Evolutionary conservation across 2,888 invertebrate genomes (phyloP).

Genomic region (Eueremaeus valkanovi): DNA sequence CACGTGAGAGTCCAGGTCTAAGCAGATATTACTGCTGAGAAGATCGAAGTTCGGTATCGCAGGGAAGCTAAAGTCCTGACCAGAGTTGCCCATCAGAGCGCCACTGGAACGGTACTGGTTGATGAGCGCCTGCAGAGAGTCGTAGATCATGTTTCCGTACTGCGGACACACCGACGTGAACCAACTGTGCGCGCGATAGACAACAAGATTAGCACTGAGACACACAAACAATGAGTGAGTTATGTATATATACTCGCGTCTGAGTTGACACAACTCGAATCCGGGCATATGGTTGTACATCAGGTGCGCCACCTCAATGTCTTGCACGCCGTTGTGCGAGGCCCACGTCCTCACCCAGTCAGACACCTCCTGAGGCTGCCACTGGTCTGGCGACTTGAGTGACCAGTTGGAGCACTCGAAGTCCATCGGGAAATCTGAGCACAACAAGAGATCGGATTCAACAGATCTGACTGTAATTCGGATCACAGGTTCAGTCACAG

Average conservation of each 20-base stretch:
- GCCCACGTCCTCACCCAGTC: slow-evolving; percentile 47
- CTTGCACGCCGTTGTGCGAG: slow-evolving; percentile 43
- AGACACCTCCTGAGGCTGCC: slow-evolving; percentile 46
- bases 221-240: no score
- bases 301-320: slow-evolving; percentile 45
- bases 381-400: slow-evolving; percentile 45
- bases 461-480: no score
- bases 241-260: slow-evolving; percentile 44
- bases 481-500: no score
- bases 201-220: no score
- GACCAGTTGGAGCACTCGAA: slow-evolving; percentile 40
- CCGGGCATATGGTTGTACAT: slow-evolving; percentile 45
- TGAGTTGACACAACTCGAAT: slow-evolving; percentile 45
- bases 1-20: slow-evolving; percentile 42
- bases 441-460: no score
- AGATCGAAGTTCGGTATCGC: slow-evolving; percentile 39
- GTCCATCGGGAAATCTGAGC: neutral
- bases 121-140: slow-evolving; percentile 44
- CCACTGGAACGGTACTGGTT: slow-evolving; percentile 43
- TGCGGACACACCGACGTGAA: slow-evolving; percentile 45
- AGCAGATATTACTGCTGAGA: slow-evolving; percentile 24
- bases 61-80: slow-evolving; percentile 24
- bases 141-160: slow-evolving; percentile 44
- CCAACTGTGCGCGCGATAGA: no score
- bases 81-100: neutral